Evolutionary conservation across 2,113 vertebrate species (phyloP).

Genomic region (Cygnus buccinator): DNA sequence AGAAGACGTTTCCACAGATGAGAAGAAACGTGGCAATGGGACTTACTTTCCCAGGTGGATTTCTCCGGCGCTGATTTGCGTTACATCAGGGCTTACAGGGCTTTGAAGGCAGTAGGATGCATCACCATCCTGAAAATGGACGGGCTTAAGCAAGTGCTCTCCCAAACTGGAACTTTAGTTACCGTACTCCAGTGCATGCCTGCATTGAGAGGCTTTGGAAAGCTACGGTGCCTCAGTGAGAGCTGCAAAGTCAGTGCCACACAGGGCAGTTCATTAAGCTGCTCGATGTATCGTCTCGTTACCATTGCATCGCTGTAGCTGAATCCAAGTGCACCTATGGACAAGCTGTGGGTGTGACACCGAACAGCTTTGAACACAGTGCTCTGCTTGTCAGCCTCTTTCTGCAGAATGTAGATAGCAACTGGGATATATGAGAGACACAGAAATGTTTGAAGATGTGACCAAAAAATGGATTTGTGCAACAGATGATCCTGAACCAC

Average conservation of each 20-base stretch:
- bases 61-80: neutral
- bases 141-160: neutral
- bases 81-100: neutral
- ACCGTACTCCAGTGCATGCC: neutral
- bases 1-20: neutral
- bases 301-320: neutral
- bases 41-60: neutral
- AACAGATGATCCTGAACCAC: neutral
- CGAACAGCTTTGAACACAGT: neutral
- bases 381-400: neutral
- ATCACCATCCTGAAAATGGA: neutral
- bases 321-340: neutral
- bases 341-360: neutral
- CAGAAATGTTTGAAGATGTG: neutral
- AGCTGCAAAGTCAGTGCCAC: neutral
- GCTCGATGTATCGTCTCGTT: neutral
- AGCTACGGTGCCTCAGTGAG: fast-evolving
- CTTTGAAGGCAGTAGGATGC: neutral
- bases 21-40: neutral
- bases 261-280: neutral
- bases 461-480: neutral
- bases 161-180: neutral
- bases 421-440: neutral
- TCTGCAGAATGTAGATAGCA: neutral
- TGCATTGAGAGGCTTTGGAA: neutral